A percentile compares a stretch with the other conserved stretches of the same genome.
These are phyloP conservation scores for Phymorhynchus buccinoides DNA, from an alignment of 1,140 invertebrate genomes.

Conservation along the genomic window DNA sequence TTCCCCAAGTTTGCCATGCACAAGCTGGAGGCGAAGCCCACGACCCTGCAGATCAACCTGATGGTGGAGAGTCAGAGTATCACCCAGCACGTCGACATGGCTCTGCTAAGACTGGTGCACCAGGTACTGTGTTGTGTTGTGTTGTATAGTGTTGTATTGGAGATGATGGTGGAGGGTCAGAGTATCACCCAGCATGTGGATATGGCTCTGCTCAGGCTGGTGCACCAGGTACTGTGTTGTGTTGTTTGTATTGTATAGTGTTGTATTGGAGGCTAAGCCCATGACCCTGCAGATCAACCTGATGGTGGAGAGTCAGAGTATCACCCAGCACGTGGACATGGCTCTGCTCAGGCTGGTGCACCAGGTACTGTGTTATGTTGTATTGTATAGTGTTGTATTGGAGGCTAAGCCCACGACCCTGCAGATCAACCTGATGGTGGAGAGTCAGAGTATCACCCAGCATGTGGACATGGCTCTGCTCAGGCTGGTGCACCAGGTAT, in stretches of 20 bases:
- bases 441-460: conserved; percentile 68
- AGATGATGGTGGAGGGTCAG: conserved; percentile 55
- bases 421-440: conserved; percentile 67
- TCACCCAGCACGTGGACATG: conserved; percentile 87
- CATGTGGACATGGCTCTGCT: conserved; percentile 95
- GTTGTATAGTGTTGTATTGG: too few species aligned
- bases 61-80: conserved; percentile 67
- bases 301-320: conserved; percentile 62
- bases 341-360: conserved; percentile 91
- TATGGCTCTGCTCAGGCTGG: conserved; percentile 92
- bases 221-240: conserved; percentile 85
- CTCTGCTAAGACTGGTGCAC: conserved; percentile 90
- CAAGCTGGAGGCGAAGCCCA: conserved; percentile 72
- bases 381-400: too few species aligned
- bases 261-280: conserved; percentile 73
- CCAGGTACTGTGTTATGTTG: conserved; percentile 77
- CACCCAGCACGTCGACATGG: conserved; percentile 89
- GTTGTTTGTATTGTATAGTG: too few species aligned
- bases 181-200: conserved; percentile 81
- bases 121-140: conserved; percentile 80
- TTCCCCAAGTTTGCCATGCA: conserved; percentile 70
- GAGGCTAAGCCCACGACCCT: conserved; percentile 68
- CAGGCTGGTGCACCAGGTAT: conserved; percentile 88
- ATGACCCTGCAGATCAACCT: too few species aligned
- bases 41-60: conserved; percentile 70